Base-by-base conservation (phyloP, 2,113 vertebrate species). In the Silurus asotus region DNA sequence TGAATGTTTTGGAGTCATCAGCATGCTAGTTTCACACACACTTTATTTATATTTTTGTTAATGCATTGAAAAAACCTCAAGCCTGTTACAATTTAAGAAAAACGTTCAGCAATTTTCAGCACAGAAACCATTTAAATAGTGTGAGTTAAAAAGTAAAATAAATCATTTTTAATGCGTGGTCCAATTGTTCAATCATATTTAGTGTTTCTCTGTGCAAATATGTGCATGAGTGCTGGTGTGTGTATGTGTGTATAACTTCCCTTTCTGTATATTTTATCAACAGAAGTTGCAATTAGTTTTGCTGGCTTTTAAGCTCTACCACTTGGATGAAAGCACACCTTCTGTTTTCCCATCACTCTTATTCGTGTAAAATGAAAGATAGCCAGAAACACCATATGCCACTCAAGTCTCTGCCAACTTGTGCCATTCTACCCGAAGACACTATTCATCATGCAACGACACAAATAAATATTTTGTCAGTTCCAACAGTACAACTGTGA, bases 321-420 rank as follows among this genome's bases (percentile, higher is more conserved):
- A 79, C 76, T 19, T 59, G 55, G 25, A 37, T 45, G 28, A 15
- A 80, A 13, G 28, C 56, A 61, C 15, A 61, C 77, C 77, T 61
- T n/a, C 72, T 25, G 37, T 51, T 62, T 69, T 67, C 76, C n/a
- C 56, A 48, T 72, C 37, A 56, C 23, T 86, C 61, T 55, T 67
- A 53, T 37, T 69, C 2, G 23, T 55, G 55, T 49, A 45, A 70
- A 80, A 59, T 81, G 53, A 69, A 70, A 20, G 14, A 37, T 51
- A 65, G 64, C 84, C 77, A 81, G 84, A 45, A 81, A 59, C 77
- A 72, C 76, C 77, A 72, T 81, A 59, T 85, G 84, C 53, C 55
- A 70, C 14, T 59, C 37, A 69, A 20, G 20, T 13, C 28, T 59
- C 45, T 59, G 28, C 64, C 76, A 72, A 59, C 62, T 80, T 65